These are phyloP conservation scores for Zaprionus nigranus DNA, from an alignment of 1,140 invertebrate species.

Conservation along the genomic window DNA sequence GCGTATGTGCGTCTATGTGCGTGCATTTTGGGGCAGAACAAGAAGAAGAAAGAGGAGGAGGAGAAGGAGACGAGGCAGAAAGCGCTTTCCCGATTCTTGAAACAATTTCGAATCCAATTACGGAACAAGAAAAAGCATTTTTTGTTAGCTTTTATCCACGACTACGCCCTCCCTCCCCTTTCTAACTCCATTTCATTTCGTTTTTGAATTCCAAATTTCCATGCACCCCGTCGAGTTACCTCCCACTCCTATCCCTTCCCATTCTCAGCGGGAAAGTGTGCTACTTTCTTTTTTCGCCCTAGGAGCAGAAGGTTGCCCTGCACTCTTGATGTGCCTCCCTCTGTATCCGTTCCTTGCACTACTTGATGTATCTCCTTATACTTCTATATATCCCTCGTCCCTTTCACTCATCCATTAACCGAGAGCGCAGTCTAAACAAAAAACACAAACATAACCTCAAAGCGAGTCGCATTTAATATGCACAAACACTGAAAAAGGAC, in stretches of 20 bases:
- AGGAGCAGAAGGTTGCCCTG: neutral
- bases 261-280: conserved; percentile 21
- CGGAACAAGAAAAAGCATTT: conserved; percentile 74
- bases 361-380: conserved; percentile 1
- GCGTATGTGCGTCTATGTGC: conserved; percentile 23
- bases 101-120: conserved; percentile 81
- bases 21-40: conserved; percentile 53
- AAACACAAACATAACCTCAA: conserved; percentile 62
- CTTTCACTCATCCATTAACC: conserved; percentile 32
- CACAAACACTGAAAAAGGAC: conserved; percentile 69
- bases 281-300: conserved; percentile 38
- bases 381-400: neutral
- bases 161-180: conserved; percentile 1
- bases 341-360: neutral
- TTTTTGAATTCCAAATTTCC: conserved; percentile 66
- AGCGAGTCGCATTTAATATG: conserved; percentile 61
- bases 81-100: conserved; percentile 62
- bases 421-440: conserved; percentile 26
- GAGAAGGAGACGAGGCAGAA: neutral
- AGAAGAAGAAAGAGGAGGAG: neutral
- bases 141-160: conserved; percentile 59
- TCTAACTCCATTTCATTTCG: conserved; percentile 89
- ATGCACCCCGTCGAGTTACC: conserved; percentile 50
- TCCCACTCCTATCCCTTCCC: neutral
- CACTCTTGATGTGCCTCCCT: conserved; percentile 10